Evolutionary conservation across 2,797 vertebrate genomes (phyloP), one percentile per base, ranked within the genome.

Genomic region (Zalophus californianus): DNA sequence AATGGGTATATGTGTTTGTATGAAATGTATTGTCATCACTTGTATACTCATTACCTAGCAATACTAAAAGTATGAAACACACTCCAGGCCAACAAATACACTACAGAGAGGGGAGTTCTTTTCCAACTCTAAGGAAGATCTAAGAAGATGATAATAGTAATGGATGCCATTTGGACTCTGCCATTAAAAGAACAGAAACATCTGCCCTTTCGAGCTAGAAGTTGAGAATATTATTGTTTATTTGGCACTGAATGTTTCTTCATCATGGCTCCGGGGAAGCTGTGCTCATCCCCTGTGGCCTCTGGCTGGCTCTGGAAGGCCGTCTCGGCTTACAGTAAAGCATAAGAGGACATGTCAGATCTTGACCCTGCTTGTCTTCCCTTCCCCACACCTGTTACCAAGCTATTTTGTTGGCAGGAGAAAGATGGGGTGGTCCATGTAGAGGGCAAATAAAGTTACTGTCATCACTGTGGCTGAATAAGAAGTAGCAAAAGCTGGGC

Each of bases 391-490:
- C 88, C 93, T 96, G 86, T 93, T 87, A 56, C 80, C 70, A 56
- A 62, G 58, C 32, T 16, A 13, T 35, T 87, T 58, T 44, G 9
- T 78, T 86, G 89, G 91, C 78, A 97, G 62, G 75, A 93, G 52
- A 92, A 94, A 82, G 32, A 21, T 41, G n/a, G 23, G 16, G 48
- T 64, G 38, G 79, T 84, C 75, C 78, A 2, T 48, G 41, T 6
- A 41, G 14, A 91, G 44, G 73, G 86, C 88, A 95, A 90, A 95
- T 50, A 85, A 97, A 91, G 48, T 75, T 41, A 50, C 50, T 90
- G 25, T 90, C 79, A 44, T 94, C 38, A 29, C 50, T 13, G 21
- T 38, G 78, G 54, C 83, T 89, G 56, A 93, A 78, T 77, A 94
- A 92, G 80, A 66, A 80, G 52, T 38, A 91, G 60, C 29, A 93